Base-by-base conservation (phyloP, 2,797 vertebrate genomes). In the Sternotherus odoratus region DNA sequence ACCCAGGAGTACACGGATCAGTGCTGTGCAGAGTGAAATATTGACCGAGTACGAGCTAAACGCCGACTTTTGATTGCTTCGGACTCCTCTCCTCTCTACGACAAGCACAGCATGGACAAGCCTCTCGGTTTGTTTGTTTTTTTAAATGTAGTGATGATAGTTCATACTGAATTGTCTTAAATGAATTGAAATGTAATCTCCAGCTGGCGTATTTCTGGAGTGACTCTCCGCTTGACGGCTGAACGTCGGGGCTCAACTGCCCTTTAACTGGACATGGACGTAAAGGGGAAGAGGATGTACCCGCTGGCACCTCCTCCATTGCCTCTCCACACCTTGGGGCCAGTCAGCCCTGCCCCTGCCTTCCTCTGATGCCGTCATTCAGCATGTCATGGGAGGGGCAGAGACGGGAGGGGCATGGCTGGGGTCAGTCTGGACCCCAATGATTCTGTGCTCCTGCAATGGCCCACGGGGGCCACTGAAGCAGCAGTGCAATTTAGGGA, bases 21-120 rank as follows among this genome's bases (percentile, higher is more conserved):
- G 88, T 88, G 89, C 2, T 28, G 46, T 51, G 39, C 56, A 96
- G 82, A 94, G 50, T 7, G 57, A 95, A 95, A 94, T 57, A 79
- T 11, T 23, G 53, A 81, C 19, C 8, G 12, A 83, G 13, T 57
- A 19, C 33, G 39, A 94, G 50, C 54, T 39, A 51, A 87, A 77
- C 57, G 26, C 78, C 0, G 46, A 51, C 54, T 21, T 21, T 74
- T 21, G 5, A 77, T 43, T 69, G 23, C 53, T 87, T 79, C 16
- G 15, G 57, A 54, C 33, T 78, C 50, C 23, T 15, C 36, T 49
- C 79, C 57, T 83, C 16, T 23, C 12, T 77, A 39, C 11, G 53
- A 28, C 56, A 49, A 54, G 48, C 0, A 0, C 7, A 11, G 51
- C 33, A 48, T 53, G 43, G 28, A 78, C 77, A n/a, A 43, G 74